Conservation (phyloP, 2,113 vertebrate genomes). For the Dromiciops gliroides region DNA sequence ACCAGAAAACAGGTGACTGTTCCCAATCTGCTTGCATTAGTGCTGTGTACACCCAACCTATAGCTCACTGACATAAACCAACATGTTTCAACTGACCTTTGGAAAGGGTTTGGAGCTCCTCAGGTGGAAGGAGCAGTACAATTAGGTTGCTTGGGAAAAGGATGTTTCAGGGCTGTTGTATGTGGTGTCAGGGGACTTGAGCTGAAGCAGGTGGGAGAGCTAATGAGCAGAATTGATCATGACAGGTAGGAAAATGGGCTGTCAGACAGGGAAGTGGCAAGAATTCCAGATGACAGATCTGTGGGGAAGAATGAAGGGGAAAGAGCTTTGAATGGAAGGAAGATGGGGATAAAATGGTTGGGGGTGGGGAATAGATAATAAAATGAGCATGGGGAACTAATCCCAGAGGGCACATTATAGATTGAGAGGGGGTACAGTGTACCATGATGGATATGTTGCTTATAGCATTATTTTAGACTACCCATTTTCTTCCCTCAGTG, state of each 20-base stretch:
- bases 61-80: conserved; percentile 18
- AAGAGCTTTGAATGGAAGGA: neutral
- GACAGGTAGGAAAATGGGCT: conserved; percentile 71
- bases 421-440: neutral
- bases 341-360: neutral
- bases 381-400: neutral
- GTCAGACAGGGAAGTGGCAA: conserved; percentile 62
- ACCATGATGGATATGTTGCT: neutral
- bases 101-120: conserved; percentile 51
- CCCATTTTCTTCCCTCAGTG: conserved; percentile 19
- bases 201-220: conserved; percentile 59
- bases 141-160: conserved; percentile 60
- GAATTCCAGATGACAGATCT: neutral
- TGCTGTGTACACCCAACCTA: neutral
- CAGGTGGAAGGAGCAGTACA: conserved; percentile 67
- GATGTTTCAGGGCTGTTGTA: conserved; percentile 62
- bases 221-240: conserved; percentile 72
- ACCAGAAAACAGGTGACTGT: neutral
- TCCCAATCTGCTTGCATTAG: neutral
- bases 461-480: conserved; percentile 48
- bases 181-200: conserved; percentile 18
- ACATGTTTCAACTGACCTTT: conserved; percentile 49
- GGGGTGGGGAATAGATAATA: neutral
- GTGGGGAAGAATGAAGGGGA: neutral
- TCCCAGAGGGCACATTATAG: neutral